Percentiles rank a stretch among this genome's conserved stretches.
These are phyloP conservation scores for Epinephelus cyanopodus DNA, from an alignment of 2,113 vertebrate species.

Conservation along the genomic window DNA sequence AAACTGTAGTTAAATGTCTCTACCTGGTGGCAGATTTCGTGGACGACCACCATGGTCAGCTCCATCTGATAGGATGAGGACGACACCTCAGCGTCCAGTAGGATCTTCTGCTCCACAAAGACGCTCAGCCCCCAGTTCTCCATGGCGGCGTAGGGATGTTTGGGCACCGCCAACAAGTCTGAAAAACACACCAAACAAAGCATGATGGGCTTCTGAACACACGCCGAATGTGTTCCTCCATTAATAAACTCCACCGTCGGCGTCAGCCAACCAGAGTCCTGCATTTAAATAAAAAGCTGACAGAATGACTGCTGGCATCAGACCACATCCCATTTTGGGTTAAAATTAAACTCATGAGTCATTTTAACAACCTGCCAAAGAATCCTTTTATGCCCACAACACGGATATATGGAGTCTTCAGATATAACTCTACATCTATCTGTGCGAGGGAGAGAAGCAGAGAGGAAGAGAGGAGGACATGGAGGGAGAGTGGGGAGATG, in stretches of 20 bases:
- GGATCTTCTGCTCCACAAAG: conserved; percentile 82
- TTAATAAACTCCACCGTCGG: conserved; percentile 26
- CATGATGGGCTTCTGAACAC: conserved; percentile 19
- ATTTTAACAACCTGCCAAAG: conserved; percentile 71
- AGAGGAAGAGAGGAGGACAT: not conserved
- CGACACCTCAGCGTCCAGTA: conserved; percentile 76
- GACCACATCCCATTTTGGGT: conserved; percentile 53
- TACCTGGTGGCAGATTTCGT: conserved; percentile 84
- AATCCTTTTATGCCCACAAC: conserved; percentile 55
- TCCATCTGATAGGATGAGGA: conserved; percentile 81
- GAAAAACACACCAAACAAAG: conserved; percentile 24
- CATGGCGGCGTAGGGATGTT: conserved; percentile 81
- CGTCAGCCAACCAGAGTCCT: conserved; percentile 1
- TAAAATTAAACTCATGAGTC: conserved; percentile 75
- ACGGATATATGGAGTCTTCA: conserved; percentile 30
- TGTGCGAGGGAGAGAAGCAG: not conserved
- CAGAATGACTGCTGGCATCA: conserved; percentile 49
- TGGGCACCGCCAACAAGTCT: conserved; percentile 80
- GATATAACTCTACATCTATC: conserved; percentile 36
- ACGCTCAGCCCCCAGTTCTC: conserved; percentile 82
- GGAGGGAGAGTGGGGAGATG: not conserved
- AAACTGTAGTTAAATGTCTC: not conserved
- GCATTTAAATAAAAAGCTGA: conserved; percentile 38
- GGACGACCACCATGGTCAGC: conserved; percentile 81
- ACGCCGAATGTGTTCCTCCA: not conserved